A percentile compares a stretch with the other conserved stretches of the same genome.
phyloP scores from a whole-genome alignment of 2,888 invertebrate genomes.

The Morpho deidamia region DNA sequence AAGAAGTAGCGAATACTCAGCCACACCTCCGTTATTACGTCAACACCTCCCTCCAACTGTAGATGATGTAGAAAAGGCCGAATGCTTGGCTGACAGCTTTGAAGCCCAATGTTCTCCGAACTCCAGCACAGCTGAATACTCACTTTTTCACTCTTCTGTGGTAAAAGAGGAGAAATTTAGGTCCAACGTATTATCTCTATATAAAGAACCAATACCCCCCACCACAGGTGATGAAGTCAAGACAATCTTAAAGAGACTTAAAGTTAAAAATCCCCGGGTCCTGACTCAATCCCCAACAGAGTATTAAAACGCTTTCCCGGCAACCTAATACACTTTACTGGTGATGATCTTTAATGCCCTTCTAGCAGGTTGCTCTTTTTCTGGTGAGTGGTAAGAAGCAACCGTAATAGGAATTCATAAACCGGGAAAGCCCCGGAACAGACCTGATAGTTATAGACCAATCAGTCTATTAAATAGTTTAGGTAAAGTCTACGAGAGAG shows the following conservation, averaged over 20 bases:
- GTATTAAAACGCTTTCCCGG: too few relatives aligned
- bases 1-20: not conserved
- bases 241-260: not conserved
- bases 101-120: not conserved
- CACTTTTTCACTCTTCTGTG: too few relatives aligned
- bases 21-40: not conserved
- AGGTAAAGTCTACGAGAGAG: not conserved
- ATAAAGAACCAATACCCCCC: not conserved
- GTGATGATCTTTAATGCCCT: not conserved
- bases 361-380: not conserved
- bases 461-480: slow-evolving; percentile 6
- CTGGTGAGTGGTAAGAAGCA: slow-evolving; percentile 5
- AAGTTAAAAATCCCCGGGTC: slow-evolving; percentile 7
- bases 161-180: too few relatives aligned
- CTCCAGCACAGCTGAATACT: not conserved
- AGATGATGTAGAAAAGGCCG: not conserved
- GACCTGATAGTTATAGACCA: slow-evolving; percentile 6
- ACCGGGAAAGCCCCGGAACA: slow-evolving; percentile 1
- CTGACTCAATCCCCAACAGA: not conserved
- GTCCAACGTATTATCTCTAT: too few relatives aligned
- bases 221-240: not conserved
- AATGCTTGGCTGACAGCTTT: too few relatives aligned
- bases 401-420: slow-evolving; percentile 8
- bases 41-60: not conserved
- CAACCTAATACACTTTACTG: not conserved